Base-by-base conservation (phyloP, 2,113 vertebrate species). In the Piprites chloris region DNA sequence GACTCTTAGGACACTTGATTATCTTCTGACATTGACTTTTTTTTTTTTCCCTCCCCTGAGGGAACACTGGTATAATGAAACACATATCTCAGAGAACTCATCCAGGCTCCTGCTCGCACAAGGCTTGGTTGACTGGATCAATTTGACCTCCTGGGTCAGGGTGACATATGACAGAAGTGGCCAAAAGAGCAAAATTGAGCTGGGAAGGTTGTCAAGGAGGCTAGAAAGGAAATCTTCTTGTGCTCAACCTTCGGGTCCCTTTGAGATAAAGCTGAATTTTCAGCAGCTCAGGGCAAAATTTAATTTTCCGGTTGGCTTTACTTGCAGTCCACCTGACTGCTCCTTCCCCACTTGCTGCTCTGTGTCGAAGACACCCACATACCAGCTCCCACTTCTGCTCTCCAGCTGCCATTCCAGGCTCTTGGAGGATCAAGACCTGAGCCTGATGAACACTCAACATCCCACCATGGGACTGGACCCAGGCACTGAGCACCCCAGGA, bases 231-330 rank as follows among this genome's bases (percentile, higher is more conserved):
- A 95, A 95, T 86, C 75, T 80, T 69, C 86, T 65, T 21, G 30
- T 80, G 75, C 55, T 72, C 72, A 78, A 94, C 75, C 73, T 74
- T 32, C 19, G 63, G 58, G 32, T 78, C 63, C 92, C 59, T 59
- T 13, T 32, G 46, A 71, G 90, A 95, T 90, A 93, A 93, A 94
- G 65, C 79, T 49, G 55, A 59, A 46, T 80, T 86, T 90, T 81
- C 79, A 80, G 79, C 85, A 50, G 79, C 88, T 95, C 55, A 35
- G 79, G 79, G 86, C 63, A 90, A 86, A 76, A 92, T 86, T 85
- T 86, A 84, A 95, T 97, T 97, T 96, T 93, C 96, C 75, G 50
- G 28, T 84, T 77, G 76, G 76, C 72, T 96, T 52, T 97, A 33
- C 75, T 73, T 33, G 72, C 67, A 41, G 56, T 21, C 26, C 88